Percentiles rank a stretch among this genome's conserved stretches.
phyloP scores from a whole-genome alignment of 2,797 vertebrate species.

The Scolopax bukidnonensis region DNA sequence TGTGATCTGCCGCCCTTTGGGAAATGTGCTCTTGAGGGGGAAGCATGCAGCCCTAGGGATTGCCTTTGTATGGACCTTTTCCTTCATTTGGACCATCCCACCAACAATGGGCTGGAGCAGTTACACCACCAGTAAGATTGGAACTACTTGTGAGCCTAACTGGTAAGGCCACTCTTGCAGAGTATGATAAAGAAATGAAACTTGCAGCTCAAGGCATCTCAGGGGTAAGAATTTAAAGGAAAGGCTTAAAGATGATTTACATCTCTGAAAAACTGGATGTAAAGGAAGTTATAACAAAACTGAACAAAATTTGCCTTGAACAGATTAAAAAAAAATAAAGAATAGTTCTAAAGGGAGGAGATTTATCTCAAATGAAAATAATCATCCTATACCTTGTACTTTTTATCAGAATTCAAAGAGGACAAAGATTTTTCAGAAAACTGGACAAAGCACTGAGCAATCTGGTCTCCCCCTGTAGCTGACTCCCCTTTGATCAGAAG shows the following conservation, averaged over 20 bases:
- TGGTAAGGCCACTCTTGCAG: constrained; percentile 81
- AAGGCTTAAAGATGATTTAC: neutral
- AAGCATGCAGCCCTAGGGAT: constrained; percentile 86
- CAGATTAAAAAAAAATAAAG: neutral
- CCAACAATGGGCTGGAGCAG: constrained; percentile 91
- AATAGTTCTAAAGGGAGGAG: neutral
- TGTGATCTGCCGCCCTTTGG: constrained; percentile 86
- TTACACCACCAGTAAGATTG: constrained; percentile 91
- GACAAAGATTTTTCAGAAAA: neutral
- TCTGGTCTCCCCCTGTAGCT: neutral
- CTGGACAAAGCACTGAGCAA: neutral
- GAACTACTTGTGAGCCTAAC: constrained; percentile 93
- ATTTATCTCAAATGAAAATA: neutral
- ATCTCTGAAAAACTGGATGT: neutral
- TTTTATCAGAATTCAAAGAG: neutral
- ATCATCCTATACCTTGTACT: neutral
- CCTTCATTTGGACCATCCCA: constrained; percentile 90
- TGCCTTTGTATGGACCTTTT: constrained; percentile 89
- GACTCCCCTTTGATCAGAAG: neutral
- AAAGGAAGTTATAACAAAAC: neutral
- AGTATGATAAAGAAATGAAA: neutral
- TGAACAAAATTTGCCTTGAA: neutral
- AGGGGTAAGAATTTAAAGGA: neutral
- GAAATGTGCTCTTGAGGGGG: constrained; percentile 78
- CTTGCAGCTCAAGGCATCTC: neutral